Conservation (phyloP, 2,888 invertebrate species). For the Heliconius erato region DNA sequence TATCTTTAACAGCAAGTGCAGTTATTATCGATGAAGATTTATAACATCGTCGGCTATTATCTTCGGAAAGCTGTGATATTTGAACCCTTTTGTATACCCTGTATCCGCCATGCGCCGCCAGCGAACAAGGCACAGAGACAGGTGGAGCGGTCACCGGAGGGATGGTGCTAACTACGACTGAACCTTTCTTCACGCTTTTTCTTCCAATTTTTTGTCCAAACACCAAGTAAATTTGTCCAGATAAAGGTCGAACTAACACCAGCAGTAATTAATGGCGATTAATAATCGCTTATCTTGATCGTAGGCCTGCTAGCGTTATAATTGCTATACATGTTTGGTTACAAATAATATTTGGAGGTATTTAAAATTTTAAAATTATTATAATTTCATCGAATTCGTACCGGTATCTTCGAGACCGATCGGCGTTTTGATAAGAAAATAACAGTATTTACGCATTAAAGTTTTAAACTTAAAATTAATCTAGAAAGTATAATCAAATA, state of each 20-base stretch:
- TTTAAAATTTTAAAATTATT: constrained; percentile 47
- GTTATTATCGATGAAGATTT: constrained; percentile 82
- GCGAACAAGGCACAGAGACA: constrained; percentile 75
- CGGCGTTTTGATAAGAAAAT: constrained; percentile 3
- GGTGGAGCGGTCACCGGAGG: constrained; percentile 73
- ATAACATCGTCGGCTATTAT: constrained; percentile 77
- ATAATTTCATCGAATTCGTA: constrained; percentile 41
- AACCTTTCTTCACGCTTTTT: constrained; percentile 84
- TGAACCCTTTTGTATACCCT: constrained; percentile 79
- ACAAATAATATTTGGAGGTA: constrained; percentile 49
- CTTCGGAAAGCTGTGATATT: constrained; percentile 82
- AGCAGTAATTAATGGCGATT: constrained; percentile 85
- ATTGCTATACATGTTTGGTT: constrained; percentile 65
- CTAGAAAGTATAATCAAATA: constrained; percentile 11
- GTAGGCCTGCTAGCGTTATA: constrained; percentile 72
- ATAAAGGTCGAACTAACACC: constrained; percentile 85
- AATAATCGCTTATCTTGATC: constrained; percentile 85
- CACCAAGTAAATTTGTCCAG: constrained; percentile 80
- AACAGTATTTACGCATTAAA: constrained; percentile 1
- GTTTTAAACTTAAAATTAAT: neutral
- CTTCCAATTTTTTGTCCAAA: constrained; percentile 71
- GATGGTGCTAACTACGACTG: constrained; percentile 67
- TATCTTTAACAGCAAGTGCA: constrained; percentile 79
- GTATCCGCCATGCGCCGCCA: constrained; percentile 79
- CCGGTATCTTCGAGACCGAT: constrained; percentile 31